Percentiles rank a stretch among this genome's conserved stretches.
Conservation (phyloP, 2,797 vertebrate species). For the Poecilia gillii region DNA sequence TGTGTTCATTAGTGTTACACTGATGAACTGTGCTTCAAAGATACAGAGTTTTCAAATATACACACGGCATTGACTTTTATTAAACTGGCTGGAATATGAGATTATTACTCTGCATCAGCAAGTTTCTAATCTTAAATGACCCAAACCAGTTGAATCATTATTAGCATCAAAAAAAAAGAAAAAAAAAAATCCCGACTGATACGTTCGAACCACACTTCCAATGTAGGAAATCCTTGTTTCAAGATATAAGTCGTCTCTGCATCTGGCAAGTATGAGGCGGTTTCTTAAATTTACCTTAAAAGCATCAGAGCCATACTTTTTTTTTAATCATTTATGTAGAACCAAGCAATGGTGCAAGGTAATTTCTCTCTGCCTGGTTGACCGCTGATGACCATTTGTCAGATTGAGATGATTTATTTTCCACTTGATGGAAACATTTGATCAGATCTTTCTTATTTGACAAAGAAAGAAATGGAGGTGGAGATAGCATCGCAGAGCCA, state of each 20-base stretch:
- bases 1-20: background rate
- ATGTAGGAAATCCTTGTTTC: background rate
- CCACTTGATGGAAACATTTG: background rate
- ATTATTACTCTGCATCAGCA: background rate
- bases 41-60: background rate
- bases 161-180: background rate
- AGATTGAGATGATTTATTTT: constrained; percentile 6
- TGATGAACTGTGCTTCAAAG: background rate
- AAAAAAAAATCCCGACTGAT: background rate
- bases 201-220: background rate
- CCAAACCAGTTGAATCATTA: background rate
- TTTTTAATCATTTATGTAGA: background rate
- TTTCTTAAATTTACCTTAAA: background rate
- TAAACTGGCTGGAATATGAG: background rate
- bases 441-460: constrained; percentile 10
- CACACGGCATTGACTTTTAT: background rate
- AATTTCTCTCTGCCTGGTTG: background rate
- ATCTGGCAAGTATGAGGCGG: no score
- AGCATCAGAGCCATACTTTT: background rate
- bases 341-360: background rate
- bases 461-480: constrained; percentile 26
- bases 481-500: constrained; percentile 33
- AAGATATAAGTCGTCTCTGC: no score
- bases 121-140: background rate
- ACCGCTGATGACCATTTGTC: background rate